Conservation (phyloP, 2,888 invertebrate species). For the Timema podura region DNA sequence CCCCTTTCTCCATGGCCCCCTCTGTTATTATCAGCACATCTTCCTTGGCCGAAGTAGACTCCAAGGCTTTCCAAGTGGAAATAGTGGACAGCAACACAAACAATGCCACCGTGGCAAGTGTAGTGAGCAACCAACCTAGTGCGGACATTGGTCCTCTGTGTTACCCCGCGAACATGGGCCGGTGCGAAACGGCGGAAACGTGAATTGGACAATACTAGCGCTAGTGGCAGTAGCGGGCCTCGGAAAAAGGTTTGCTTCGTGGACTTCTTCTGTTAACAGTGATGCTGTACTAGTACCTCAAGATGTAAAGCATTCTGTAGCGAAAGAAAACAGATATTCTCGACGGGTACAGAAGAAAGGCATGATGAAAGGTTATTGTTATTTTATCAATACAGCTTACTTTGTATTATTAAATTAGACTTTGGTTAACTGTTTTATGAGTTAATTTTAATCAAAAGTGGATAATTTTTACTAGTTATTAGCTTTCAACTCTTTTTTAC, state of each 20-base stretch:
- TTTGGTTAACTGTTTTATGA: too few relatives aligned
- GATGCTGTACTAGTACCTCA: slow-evolving; percentile 17
- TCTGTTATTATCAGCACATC: slow-evolving; percentile 12
- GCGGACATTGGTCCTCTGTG: neutral
- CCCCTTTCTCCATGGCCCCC: slow-evolving; percentile 8
- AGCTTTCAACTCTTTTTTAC: too few relatives aligned
- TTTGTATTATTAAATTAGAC: too few relatives aligned
- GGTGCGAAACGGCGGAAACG: slow-evolving; percentile 3
- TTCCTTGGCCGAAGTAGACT: slow-evolving; percentile 13
- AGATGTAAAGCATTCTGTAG: slow-evolving; percentile 1
- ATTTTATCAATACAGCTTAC: too few relatives aligned
- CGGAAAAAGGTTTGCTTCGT: slow-evolving; percentile 26
- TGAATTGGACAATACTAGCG: slow-evolving; percentile 17
- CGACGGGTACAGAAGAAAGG: slow-evolving; percentile 23
- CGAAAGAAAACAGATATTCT: slow-evolving; percentile 13
- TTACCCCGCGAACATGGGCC: neutral
- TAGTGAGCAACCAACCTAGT: neutral
- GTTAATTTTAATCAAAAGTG: too few relatives aligned
- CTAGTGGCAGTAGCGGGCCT: slow-evolving; percentile 10
- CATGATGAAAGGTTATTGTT: slow-evolving; percentile 25
- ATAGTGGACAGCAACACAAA: slow-evolving; percentile 18
- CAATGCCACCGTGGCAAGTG: neutral
- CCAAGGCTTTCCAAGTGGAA: slow-evolving; percentile 17
- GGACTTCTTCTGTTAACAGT: slow-evolving; percentile 28
- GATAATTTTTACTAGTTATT: too few relatives aligned